Evolutionary conservation across 1,140 invertebrate genomes (phyloP).

Genomic region (Cataglyphis hispanica): DNA sequence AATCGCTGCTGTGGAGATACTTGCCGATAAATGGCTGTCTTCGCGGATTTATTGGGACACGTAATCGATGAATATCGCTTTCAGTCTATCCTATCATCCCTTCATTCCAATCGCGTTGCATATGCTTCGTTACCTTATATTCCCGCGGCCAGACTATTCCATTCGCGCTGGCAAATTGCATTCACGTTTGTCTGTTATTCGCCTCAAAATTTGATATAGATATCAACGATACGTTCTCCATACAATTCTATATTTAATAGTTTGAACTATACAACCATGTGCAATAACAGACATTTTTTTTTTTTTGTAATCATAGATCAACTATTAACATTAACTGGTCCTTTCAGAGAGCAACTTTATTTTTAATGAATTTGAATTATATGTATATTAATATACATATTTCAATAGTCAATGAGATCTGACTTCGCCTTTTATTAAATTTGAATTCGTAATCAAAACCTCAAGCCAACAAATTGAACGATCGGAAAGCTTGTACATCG

Average conservation of each 20-base stretch:
- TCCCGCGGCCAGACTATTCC: constrained; percentile 47
- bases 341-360: background rate
- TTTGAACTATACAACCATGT: background rate
- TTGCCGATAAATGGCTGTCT: constrained; percentile 54
- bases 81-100: constrained; percentile 64
- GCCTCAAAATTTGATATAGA: background rate
- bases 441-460: background rate
- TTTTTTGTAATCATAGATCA: background rate
- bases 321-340: background rate
- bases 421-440: background rate
- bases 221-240: background rate
- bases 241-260: background rate
- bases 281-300: background rate
- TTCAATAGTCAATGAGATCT: background rate
- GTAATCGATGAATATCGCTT: constrained; percentile 70
- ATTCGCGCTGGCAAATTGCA: constrained; percentile 38
- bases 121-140: constrained; percentile 63
- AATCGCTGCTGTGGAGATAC: constrained; percentile 55
- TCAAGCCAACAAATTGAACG: background rate
- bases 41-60: constrained; percentile 62
- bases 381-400: background rate
- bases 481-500: background rate
- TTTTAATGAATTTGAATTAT: background rate
- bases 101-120: constrained; percentile 63
- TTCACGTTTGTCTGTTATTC: background rate